phyloP scores from a whole-genome alignment of 2,888 invertebrate genomes.

The Chrysomela aeneicollis region DNA sequence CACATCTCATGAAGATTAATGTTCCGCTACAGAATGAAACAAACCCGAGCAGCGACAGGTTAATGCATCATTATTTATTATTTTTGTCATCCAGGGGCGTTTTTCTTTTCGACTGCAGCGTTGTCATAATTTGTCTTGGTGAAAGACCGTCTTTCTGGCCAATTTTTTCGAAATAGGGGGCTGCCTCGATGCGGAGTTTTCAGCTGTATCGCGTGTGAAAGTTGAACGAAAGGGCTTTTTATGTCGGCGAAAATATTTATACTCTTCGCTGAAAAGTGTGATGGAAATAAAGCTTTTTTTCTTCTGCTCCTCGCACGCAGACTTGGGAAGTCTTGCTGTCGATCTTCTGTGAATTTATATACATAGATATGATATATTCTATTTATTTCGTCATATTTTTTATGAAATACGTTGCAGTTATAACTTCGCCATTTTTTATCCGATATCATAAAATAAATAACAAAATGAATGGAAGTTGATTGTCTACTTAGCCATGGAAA shows the following conservation, averaged over 20 bases:
- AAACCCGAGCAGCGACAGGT: conserved; percentile 50
- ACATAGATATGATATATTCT: too few relatives aligned
- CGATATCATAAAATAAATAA: too few relatives aligned
- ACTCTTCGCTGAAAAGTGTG: neutral
- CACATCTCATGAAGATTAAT: conserved; percentile 51
- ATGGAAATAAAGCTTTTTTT: neutral
- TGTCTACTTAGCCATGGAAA: too few relatives aligned
- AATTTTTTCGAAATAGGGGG: conserved; percentile 23
- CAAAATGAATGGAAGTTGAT: too few relatives aligned
- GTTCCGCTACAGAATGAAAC: conserved; percentile 49
- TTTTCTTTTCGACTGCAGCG: conserved; percentile 27
- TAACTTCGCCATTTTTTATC: too few relatives aligned
- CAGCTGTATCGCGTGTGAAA: neutral
- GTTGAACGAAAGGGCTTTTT: neutral
- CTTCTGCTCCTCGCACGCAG: neutral
- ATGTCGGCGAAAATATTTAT: conserved; percentile 4
- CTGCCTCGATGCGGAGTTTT: neutral
- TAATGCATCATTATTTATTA: conserved; percentile 55
- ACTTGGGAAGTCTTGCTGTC: neutral
- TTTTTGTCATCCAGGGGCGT: conserved; percentile 44
- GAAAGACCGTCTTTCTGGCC: conserved; percentile 26
- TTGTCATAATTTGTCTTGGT: conserved; percentile 34
- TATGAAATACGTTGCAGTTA: too few relatives aligned
- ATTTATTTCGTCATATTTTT: too few relatives aligned
- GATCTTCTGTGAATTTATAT: too few relatives aligned